phyloP scores from a whole-genome alignment of 2,113 vertebrate species.

The Bufo gargarizans region DNA sequence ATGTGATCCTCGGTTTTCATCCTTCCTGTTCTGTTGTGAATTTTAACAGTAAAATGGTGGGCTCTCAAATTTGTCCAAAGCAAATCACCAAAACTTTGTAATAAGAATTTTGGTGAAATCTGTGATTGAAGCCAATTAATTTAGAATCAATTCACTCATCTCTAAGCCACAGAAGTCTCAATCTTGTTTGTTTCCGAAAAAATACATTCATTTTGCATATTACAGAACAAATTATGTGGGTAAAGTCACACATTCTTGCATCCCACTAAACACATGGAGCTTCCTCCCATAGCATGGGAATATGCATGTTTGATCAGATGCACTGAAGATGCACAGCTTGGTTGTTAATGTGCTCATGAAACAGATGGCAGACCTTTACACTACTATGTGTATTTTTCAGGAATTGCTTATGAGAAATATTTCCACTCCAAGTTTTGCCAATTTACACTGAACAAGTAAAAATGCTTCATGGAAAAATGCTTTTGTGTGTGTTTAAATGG shows the following conservation, averaged over 20 bases:
- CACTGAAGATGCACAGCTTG: slow-evolving; percentile 13
- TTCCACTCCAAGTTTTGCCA: background rate
- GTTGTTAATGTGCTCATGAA: slow-evolving; percentile 27
- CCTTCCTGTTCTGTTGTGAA: no score
- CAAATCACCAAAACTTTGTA: no score
- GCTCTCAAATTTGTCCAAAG: no score
- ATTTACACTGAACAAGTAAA: no score
- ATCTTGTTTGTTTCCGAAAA: background rate
- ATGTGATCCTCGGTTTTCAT: no score
- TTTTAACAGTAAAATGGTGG: no score
- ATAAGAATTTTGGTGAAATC: no score
- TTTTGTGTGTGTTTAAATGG: no score
- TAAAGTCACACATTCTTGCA: background rate
- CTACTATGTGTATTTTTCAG: background rate
- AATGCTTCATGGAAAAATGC: no score
- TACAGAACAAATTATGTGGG: background rate
- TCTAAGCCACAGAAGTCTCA: no score
- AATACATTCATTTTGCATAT: background rate
- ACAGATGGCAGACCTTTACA: slow-evolving; percentile 34
- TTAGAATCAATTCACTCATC: no score
- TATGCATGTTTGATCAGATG: slow-evolving; percentile 40
- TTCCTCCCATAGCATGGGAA: slow-evolving; percentile 15
- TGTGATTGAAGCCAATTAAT: no score
- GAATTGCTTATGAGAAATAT: slow-evolving; percentile 22
- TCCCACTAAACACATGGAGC: background rate